Evolutionary conservation across 2,888 invertebrate species (phyloP).

Genomic region (Rhodophaea formosa): DNA sequence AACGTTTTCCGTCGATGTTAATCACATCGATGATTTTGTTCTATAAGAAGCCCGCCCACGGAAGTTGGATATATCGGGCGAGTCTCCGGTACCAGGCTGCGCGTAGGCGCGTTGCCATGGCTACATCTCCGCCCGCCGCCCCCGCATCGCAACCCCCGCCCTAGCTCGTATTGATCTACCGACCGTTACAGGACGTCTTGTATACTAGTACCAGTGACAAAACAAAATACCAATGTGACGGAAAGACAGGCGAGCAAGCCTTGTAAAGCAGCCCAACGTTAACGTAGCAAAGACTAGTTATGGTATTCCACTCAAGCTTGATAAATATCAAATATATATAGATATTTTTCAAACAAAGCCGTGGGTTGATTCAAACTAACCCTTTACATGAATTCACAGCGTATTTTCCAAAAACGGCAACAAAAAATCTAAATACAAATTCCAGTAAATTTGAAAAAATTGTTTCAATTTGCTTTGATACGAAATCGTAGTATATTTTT

Average conservation of each 20-base stretch:
- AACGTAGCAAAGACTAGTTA: no score
- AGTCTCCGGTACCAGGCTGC: slow-evolving; percentile 52
- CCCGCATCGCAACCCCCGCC: slow-evolving; percentile 30
- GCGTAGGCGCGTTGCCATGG: slow-evolving; percentile 76
- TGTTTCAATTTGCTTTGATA: no score
- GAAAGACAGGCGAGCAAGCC: neutral
- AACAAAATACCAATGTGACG: slow-evolving; percentile 36
- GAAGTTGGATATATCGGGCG: slow-evolving; percentile 53
- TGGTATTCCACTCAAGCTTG: no score
- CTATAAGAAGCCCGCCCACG: slow-evolving; percentile 62
- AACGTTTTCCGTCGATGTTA: slow-evolving; percentile 37
- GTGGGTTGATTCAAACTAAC: no score
- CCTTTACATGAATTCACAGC: no score
- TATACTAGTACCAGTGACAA: slow-evolving; percentile 38
- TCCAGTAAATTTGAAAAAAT: no score
- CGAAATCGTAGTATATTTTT: no score
- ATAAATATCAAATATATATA: no score
- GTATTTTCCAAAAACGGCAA: no score
- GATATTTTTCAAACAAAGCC: no score
- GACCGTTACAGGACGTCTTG: slow-evolving; percentile 42
- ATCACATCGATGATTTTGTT: slow-evolving; percentile 53
- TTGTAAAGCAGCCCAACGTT: neutral
- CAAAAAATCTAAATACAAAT: no score
- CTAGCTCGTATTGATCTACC: slow-evolving; percentile 58
- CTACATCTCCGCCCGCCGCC: slow-evolving; percentile 41